Percentiles rank a stretch among this genome's conserved stretches.
These are phyloP conservation scores for Babyrousa celebensis DNA, from an alignment of 2,797 vertebrate genomes.

Conservation along the genomic window DNA sequence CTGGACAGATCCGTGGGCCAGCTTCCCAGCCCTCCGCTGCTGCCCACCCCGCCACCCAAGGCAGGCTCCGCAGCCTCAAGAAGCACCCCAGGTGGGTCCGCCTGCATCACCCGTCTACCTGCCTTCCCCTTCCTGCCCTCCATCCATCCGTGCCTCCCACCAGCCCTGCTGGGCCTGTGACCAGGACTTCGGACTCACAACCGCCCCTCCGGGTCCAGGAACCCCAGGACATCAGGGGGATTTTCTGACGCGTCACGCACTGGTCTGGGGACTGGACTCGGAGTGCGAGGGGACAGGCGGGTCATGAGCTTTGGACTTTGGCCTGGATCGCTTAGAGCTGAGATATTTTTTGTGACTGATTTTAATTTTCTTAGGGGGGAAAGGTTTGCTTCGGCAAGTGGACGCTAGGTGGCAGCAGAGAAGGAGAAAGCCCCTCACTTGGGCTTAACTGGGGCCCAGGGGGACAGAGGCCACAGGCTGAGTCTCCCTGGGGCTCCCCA, in stretches of 20 bases:
- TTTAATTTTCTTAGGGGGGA: background rate
- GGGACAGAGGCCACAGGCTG: accelerated
- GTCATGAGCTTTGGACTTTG: accelerated
- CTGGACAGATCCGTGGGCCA: slow-evolving; percentile 89
- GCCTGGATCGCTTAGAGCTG: background rate
- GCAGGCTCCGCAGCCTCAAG: slow-evolving; percentile 89
- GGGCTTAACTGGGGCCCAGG: background rate
- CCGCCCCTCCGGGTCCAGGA: accelerated
- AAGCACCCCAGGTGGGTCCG: slow-evolving; percentile 89
- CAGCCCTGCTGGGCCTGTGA: accelerated
- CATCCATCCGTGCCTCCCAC: accelerated
- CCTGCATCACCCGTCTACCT: accelerated
- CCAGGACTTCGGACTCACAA: no score
- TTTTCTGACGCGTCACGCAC: accelerated
- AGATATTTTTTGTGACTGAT: background rate
- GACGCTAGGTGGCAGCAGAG: slow-evolving; percentile 85
- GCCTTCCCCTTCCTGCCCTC: accelerated
- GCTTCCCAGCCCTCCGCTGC: slow-evolving; percentile 90
- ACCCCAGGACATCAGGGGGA: background rate
- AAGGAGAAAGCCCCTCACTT: background rate
- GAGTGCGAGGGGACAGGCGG: accelerated
- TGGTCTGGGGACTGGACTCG: accelerated
- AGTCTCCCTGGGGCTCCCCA: background rate
- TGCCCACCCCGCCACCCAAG: slow-evolving; percentile 91
- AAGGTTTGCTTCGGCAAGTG: background rate